Conservation (phyloP, 2,113 vertebrate species). For the Perccottus glenii region DNA sequence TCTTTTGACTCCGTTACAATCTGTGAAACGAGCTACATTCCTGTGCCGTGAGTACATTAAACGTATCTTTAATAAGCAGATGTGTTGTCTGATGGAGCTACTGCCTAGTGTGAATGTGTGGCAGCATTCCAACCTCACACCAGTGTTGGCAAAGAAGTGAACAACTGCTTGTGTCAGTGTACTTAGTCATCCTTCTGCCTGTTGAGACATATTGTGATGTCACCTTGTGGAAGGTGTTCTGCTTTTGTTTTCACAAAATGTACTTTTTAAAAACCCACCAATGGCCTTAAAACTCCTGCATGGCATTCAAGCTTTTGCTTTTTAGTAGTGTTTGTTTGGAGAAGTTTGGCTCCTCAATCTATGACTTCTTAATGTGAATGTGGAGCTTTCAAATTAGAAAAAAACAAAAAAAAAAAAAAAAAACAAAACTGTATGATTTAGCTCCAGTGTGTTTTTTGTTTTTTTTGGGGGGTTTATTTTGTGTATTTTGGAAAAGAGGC, state of each 20-base stretch:
- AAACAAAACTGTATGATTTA: too few species aligned
- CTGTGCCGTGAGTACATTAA: not conserved
- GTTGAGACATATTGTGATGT: constrained; percentile 33
- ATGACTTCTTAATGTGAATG: too few species aligned
- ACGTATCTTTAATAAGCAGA: constrained; percentile 4
- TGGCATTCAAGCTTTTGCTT: not conserved
- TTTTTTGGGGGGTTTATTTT: too few species aligned
- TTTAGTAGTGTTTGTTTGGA: not conserved
- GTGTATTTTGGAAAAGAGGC: too few species aligned
- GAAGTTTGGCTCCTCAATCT: constrained; percentile 29
- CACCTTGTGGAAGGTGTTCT: not conserved
- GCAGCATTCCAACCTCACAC: not conserved
- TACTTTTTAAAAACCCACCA: not conserved
- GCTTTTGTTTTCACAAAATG: not conserved
- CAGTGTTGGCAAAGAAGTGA: not conserved
- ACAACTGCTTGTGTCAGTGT: not conserved
- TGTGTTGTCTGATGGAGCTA: not conserved
- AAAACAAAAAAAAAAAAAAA: too few species aligned
- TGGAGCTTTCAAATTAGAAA: too few species aligned
- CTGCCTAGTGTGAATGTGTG: not conserved
- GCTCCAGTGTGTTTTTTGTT: too few species aligned
- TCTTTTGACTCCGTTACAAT: not conserved
- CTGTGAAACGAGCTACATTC: not conserved
- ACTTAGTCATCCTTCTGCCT: constrained; percentile 23
- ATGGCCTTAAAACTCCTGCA: not conserved